Evolutionary conservation across 2,888 invertebrate genomes (phyloP), one percentile per base, ranked within the genome.

Genomic region (Epirrita christyi): DNA sequence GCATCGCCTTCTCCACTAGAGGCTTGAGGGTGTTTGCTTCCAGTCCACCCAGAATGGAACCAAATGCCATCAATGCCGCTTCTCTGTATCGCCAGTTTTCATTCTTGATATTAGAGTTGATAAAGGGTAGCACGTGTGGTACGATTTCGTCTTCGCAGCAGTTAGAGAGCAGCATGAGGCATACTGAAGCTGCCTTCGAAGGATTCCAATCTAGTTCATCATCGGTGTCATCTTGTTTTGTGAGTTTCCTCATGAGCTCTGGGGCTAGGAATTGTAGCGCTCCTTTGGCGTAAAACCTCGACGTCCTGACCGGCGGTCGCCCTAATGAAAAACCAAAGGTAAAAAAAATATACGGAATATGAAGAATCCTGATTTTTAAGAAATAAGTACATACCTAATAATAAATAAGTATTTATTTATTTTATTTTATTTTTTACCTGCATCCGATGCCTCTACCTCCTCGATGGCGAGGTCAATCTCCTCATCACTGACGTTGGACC

Each of bases 151-250:
- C 98, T 86, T 99, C 99, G 81, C 99, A 99, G 81, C 99, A 99
- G 44, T 98, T 97, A 14, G 99, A 97, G 68, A 99, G 93, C 45
- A 99, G 93, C 98, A 99, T 99, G 27, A 99, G 93, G 83, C 99
- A 99, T 3, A 99, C 99, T 34, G 99, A 98, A 2, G 99, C 98
- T 0, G 99, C 99, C 92, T 99, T 99, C 69, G 98, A 97, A 0
- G 99, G 99, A 87, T 98, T 99, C 99, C 99, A 99, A 75, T 98
- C 99, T 78, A 99, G 97, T 83, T 99, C 99, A 86, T 99, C 99
- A 80, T 99, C 99, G 71, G 96, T 94, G 82, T 99, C 99, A 80
- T 98, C 98, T 92, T 99, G 99, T 85, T 98, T 98, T 6, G 99
- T 98, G 29, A 99, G 92, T 77, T 97, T 97, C 75, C 97, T 96